Evolutionary conservation across 1,140 invertebrate genomes (phyloP), one percentile per base, ranked within the genome.

Genomic region (Gonatopus flavifemur): DNA sequence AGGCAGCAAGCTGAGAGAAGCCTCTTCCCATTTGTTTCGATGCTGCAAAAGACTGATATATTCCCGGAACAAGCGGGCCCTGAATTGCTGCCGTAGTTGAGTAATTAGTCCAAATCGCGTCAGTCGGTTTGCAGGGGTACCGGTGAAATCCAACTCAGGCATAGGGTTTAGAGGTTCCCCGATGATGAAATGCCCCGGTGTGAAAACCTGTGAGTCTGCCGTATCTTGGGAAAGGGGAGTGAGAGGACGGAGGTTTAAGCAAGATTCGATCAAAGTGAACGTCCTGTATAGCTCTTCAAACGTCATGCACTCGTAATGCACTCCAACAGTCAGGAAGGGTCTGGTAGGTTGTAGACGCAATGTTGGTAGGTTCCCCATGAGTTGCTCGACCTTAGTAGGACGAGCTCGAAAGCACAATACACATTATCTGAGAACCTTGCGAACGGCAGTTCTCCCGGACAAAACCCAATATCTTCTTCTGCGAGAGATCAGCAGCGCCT

Each of bases 101-200:
- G 6, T 6, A 6, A 28, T 6, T 7, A 28, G 25, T 12, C 12
- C 6, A 12, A 28, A 28, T 7, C 25, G 25, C 6, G 6, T 12
- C 25, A 28, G 25, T 6, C 25, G 25, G 12, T 28, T 28, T 28
- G 6, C 25, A 6, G 25, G 25, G 25, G 6, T 12, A 20, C 15
- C 19, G 16, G 19, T 30, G 12, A 20, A 39, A 39, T 39, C 20
- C 13, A 5, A 3, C 6, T 39, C 37, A 6, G 37, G 37, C 3
- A 39, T 39, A 12, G 21, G 12, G 3, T 15, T 20, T 7, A 20
- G n/a, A 16, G 37, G 15, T n/a, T 19, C 20, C 6, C 37, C 37
- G 12, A 39, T 39, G 16, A 9, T 19, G n/a, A 63, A 60, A 46
- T 60, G 55, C 18, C 25, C 50, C 57, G 56, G 44, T 60, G 55